phyloP scores from a whole-genome alignment of 2,113 vertebrate genomes.

The Grus americana region DNA sequence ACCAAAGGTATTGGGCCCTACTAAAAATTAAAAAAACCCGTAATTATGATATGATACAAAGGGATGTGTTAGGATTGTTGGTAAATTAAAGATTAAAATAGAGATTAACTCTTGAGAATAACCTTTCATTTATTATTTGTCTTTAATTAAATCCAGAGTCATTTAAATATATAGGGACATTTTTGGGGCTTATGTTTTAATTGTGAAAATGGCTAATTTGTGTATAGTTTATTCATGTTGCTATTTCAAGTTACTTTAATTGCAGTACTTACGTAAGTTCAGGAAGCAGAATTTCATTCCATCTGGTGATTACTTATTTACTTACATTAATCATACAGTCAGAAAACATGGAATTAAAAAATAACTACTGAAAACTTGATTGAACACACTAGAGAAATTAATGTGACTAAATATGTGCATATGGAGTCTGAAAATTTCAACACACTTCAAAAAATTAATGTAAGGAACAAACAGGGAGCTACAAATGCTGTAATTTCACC shows the following conservation, averaged over 20 bases:
- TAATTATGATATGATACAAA: neutral
- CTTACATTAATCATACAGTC: neutral
- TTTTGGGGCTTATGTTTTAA: neutral
- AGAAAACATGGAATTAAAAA: neutral
- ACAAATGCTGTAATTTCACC: neutral
- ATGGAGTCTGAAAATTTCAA: neutral
- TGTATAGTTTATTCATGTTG: neutral
- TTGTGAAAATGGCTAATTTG: neutral
- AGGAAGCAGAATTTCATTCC: slow-evolving; percentile 4
- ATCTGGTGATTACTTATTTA: slow-evolving; percentile 42
- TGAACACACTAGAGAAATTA: neutral
- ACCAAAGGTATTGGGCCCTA: neutral
- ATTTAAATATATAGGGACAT: neutral
- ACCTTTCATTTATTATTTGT: neutral
- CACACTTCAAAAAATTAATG: neutral
- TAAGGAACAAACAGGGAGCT: neutral
- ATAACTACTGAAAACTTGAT: neutral
- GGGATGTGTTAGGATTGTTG: neutral
- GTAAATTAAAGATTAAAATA: neutral
- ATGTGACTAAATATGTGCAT: neutral
- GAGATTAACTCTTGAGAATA: neutral
- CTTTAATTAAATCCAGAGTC: neutral
- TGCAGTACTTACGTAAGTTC: neutral
- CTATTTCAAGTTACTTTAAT: slow-evolving; percentile 14
- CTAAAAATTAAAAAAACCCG: neutral